Evolutionary conservation across 2,113 vertebrate species (phyloP), one percentile per base, ranked within the genome.

Genomic region (Ancistrus triradiatus): DNA sequence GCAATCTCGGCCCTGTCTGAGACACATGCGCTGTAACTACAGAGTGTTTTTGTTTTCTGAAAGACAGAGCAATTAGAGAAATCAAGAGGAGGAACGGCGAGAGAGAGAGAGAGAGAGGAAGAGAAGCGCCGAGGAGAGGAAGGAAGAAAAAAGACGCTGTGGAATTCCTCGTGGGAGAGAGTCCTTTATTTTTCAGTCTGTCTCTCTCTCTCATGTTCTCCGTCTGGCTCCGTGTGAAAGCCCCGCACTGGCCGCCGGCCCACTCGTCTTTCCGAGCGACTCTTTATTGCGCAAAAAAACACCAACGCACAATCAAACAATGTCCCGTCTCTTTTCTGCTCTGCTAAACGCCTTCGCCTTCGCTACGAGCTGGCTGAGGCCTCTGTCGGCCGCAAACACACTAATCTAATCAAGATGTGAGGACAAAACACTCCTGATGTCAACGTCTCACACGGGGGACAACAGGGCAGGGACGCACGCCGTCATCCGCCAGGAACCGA

Each of bases 401-500:
- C 55, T 59, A 67, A 66, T 59, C 64, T 58, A 50, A 67, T 58
- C 64, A 59, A 67, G 46, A 67, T 67, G 64, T 67, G 14, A 24
- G 43, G 59, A 61, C 43, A 48, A 49, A 37, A 24, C 19, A 24
- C 59, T 48, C 18, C 11, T 11, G 28, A 2, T 11, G 14, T 13
- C 15, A 43, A 58, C 11, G 22, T 40, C 55, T 48, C 31, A 1
- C 31, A 61, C n/a, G 22, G 4, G 59, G 19, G 59, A 61, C 44
- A 7, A 22, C 44, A 17, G 47, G 13, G 11, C n/a, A n/a, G n/a
- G n/a, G n/a, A n/a, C n/a, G 31, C 31, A 17, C 28, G 19, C 28
- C 19, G 28, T 37, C 31, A 15, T 17, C 31, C 8, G n/a, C 4
- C 28, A 33, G 28, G 28, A 33, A 33, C 28, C n/a, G n/a, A n/a